Base-by-base conservation (phyloP, 2,113 vertebrate genomes). In the Cheirogaleus medius region DNA sequence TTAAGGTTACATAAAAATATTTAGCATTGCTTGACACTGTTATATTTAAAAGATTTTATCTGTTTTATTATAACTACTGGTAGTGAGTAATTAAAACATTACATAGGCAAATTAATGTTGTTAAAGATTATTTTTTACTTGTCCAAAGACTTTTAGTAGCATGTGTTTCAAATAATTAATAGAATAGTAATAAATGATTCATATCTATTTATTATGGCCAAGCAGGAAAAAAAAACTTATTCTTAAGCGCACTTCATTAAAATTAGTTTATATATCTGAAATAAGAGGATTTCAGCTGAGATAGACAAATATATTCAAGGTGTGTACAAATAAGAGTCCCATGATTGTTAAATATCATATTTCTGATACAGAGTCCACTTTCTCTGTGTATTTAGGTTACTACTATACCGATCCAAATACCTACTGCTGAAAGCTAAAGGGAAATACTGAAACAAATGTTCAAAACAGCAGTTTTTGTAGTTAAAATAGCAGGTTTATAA, bases 41-140 rank as follows among this genome's bases (percentile, higher is more conserved):
- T n/a, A 81, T 58, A 42, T 66, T 81, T 83, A 84, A 96, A 95
- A 88, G 11, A 1, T 90, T 93, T 27, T 74, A 47, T 73, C 34
- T 81, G 27, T 60, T 82, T 74, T 83, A 74, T 20, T 85, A 34
- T 56, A 91, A 60, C 15, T 74, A 92, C 66, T 42, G 42, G 18
- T 96, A 68, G 92, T 87, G 39, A 84, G 29, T 76, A 94, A 95
- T 90, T 84, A 74, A 94, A 89, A 96, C 58, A 87, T 54, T n/a
- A 89, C 15, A 49, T 37, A 56, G 29, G 9, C 12, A 81, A 69
- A 47, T 84, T 66, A 80, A 71, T 78, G 15, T 58, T 44, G 37
- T 82, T 73, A 71, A 20, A 76, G 47, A 84, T 14, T 54, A 88
- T 89, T 77, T 37, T 52, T 18, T 90, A 63, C 34, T 39, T 63